These are phyloP conservation scores for Sebastolobus altivelis DNA, from an alignment of 2,797 vertebrate species.

Conservation along the genomic window DNA sequence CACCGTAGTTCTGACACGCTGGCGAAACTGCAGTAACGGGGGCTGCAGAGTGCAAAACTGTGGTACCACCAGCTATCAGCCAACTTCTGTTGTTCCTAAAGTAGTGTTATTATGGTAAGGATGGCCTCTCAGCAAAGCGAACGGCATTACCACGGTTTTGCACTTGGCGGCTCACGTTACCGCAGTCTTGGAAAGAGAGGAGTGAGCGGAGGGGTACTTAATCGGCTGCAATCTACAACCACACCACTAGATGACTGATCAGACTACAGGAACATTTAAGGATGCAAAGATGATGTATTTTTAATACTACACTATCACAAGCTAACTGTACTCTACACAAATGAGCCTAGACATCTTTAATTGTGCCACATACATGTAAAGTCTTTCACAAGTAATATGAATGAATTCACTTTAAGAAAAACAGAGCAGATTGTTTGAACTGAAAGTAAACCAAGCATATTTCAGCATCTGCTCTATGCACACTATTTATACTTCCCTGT, in stretches of 20 bases:
- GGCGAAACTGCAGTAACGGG: too few species aligned
- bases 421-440: slow-evolving; percentile 12
- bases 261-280: neutral
- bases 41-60: too few species aligned
- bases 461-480: slow-evolving; percentile 8
- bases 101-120: neutral
- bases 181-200: too few species aligned
- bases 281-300: neutral
- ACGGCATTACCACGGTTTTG: neutral
- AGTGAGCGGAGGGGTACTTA: too few species aligned
- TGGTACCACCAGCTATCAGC: neutral
- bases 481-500: slow-evolving; percentile 42
- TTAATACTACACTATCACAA: too few species aligned
- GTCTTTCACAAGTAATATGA: neutral
- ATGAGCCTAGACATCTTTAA: too few species aligned
- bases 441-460: slow-evolving; percentile 26
- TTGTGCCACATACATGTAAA: too few species aligned
- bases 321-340: too few species aligned
- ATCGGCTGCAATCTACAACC: too few species aligned
- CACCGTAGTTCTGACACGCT: too few species aligned
- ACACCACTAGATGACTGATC: too few species aligned
- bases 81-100: neutral
- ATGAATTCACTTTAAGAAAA: neutral
- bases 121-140: neutral
- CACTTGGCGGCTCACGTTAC: neutral